Conservation (phyloP, 2,888 invertebrate genomes). For the Fissipunctia ypsillon region DNA sequence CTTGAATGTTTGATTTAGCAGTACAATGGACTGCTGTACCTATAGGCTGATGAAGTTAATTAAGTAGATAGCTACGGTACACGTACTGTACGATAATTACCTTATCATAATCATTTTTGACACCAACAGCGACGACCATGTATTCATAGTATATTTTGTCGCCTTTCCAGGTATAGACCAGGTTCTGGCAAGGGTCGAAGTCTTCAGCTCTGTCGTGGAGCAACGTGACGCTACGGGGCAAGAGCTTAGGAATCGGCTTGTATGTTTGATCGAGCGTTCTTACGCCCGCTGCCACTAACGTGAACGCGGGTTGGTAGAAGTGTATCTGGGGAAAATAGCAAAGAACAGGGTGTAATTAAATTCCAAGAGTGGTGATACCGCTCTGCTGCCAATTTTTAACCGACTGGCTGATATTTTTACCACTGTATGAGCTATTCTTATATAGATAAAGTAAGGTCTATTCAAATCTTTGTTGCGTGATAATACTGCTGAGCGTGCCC, state of each 20-base stretch:
- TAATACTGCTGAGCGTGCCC: no score
- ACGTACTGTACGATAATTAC: conserved; percentile 89
- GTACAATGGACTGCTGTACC: no score
- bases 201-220: conserved; percentile 92
- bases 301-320: conserved; percentile 98
- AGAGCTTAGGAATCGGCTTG: conserved; percentile 91
- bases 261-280: conserved; percentile 92
- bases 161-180: conserved; percentile 92
- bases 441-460: no score
- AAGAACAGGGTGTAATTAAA: no score
- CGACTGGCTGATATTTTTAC: no score
- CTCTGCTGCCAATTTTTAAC: no score
- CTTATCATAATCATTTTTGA: conserved; percentile 95
- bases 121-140: conserved; percentile 95
- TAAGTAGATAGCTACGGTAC: no score
- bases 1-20: conserved; percentile 91
- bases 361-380: no score
- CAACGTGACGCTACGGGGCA: conserved; percentile 95
- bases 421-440: no score
- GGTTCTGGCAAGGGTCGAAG: conserved; percentile 94
- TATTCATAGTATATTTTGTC: conserved; percentile 94
- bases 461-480: no score
- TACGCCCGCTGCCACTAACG: conserved; percentile 97
- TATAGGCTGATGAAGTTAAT: no score
- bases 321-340: conserved; percentile 93